phyloP scores from a whole-genome alignment of 2,113 vertebrate species.

The Syngnathus scovelli region DNA sequence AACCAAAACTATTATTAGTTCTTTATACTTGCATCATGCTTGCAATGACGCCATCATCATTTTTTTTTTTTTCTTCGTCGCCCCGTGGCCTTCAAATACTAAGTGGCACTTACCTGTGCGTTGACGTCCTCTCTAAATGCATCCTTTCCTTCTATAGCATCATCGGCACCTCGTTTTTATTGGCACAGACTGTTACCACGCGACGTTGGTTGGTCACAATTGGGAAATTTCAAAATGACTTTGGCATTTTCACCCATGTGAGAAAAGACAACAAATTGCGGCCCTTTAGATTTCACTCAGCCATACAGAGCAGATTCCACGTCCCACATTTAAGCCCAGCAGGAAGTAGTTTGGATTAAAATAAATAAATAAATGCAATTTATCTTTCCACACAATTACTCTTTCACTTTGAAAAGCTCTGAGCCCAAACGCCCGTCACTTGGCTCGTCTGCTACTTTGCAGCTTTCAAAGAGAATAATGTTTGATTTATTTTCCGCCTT shows the following conservation, averaged over 20 bases:
- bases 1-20: not conserved
- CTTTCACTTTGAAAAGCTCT: constrained; percentile 50
- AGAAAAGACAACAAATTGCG: constrained; percentile 31
- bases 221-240: not conserved
- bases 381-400: constrained; percentile 63
- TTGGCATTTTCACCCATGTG: constrained; percentile 45
- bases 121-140: not conserved
- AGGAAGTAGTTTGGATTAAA: not conserved
- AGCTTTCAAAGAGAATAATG: constrained; percentile 53
- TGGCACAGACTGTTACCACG: no score
- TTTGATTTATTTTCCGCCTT: constrained; percentile 34
- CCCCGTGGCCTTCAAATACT: constrained; percentile 21
- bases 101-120: constrained; percentile 17
- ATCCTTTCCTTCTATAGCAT: not conserved
- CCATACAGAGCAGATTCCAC: constrained; percentile 24
- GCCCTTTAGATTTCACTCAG: constrained; percentile 28
- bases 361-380: constrained; percentile 10
- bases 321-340: constrained; percentile 8
- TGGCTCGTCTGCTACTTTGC: constrained; percentile 25
- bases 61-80: not conserved
- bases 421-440: constrained; percentile 35
- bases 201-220: no score
- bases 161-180: not conserved
- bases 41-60: constrained; percentile 9
- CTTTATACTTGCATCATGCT: not conserved